Evolutionary conservation across 64 coral and sea anemone genomes (phyloP).

Genomic region (Dendronephthya gigantea): DNA sequence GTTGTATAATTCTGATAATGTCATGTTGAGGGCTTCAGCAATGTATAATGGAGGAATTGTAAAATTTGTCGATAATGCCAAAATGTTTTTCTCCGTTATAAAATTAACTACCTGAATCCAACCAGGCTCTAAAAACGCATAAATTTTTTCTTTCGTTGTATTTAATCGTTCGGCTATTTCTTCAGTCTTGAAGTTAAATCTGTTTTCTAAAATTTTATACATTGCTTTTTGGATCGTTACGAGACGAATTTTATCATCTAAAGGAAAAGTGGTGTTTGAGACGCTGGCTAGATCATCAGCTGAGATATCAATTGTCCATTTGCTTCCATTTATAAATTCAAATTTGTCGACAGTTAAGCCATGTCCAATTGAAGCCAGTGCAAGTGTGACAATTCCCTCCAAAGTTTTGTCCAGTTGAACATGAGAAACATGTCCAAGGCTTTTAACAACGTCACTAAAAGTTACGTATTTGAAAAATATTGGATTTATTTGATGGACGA

Average conservation of each 20-base stretch:
- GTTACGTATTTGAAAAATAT: neutral
- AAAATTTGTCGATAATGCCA: neutral
- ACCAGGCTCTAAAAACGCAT: neutral
- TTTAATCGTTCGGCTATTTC: neutral
- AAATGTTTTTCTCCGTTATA: neutral
- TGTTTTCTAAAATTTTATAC: neutral
- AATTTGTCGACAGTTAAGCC: neutral
- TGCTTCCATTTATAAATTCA: neutral
- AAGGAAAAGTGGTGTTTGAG: neutral
- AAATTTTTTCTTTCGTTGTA: neutral
- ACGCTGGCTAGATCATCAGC: neutral
- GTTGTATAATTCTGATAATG: neutral
- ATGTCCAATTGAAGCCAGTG: neutral
- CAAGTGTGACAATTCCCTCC: neutral
- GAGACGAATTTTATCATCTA: neutral
- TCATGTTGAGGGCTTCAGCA: neutral
- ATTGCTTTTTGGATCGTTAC: neutral
- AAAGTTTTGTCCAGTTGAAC: neutral
- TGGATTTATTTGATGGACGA: neutral
- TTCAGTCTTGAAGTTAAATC: neutral
- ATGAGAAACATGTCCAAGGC: neutral
- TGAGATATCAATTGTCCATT: neutral
- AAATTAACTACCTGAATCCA: neutral
- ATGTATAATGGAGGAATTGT: neutral
- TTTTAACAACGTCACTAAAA: neutral